Conservation (phyloP, 2,888 invertebrate species). For the Toxonevra muliebris region DNA sequence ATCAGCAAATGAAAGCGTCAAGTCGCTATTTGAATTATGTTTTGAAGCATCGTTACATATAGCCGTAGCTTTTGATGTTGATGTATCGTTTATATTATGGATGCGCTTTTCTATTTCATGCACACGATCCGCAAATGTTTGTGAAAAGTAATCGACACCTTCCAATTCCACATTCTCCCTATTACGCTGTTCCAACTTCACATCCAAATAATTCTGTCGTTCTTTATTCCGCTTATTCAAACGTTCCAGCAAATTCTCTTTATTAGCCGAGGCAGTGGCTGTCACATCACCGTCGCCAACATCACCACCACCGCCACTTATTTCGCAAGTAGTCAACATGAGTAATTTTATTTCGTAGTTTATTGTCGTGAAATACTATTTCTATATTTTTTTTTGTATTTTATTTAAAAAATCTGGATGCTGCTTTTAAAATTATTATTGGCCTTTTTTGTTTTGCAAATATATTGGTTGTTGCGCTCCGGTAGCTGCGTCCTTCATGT, state of each 20-base stretch:
- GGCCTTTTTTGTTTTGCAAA: conserved; percentile 42
- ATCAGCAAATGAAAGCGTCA: conserved; percentile 71
- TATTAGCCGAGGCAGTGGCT: conserved; percentile 41
- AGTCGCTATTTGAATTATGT: conserved; percentile 52
- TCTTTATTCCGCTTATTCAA: conserved; percentile 64
- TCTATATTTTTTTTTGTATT: background rate
- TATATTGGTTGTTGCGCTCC: conserved; percentile 48
- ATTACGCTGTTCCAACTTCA: conserved; percentile 58
- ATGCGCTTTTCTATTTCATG: conserved; percentile 73
- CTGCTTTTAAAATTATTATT: conserved; percentile 2
- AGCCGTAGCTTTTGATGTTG: conserved; percentile 58
- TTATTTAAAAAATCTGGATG: background rate
- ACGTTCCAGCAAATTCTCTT: conserved; percentile 59
- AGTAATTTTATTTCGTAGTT: conserved; percentile 14
- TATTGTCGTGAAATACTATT: conserved; percentile 9
- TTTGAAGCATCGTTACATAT: conserved; percentile 38
- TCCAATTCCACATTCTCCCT: conserved; percentile 58
- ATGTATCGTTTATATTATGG: conserved; percentile 60
- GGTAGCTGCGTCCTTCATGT: conserved; percentile 52
- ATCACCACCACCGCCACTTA: conserved; percentile 5
- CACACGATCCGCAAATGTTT: conserved; percentile 74
- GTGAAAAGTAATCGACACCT: conserved; percentile 74
- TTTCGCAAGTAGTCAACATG: conserved; percentile 1
- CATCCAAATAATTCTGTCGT: conserved; percentile 60
- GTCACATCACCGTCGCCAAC: conserved; percentile 20